These are phyloP conservation scores for Zeuzera pyrina DNA, from an alignment of 2,888 invertebrate species.

Conservation along the genomic window DNA sequence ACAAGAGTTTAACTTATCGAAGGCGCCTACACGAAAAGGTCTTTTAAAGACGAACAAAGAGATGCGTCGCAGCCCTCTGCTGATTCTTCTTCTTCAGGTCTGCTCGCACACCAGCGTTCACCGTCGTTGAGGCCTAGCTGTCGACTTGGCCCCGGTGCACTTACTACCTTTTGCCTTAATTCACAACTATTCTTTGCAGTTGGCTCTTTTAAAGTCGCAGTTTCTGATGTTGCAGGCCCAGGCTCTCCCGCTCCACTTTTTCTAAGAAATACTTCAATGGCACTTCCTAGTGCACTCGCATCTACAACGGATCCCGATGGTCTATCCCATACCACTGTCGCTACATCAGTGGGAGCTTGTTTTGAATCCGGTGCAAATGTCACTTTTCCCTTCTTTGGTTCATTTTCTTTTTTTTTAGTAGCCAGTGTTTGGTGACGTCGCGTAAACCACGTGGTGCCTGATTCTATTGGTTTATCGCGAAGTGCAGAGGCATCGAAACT, in stretches of 20 bases:
- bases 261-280: slow-evolving; percentile 86
- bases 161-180: slow-evolving; percentile 51
- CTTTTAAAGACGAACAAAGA: slow-evolving; percentile 87
- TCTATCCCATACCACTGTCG: slow-evolving; percentile 82
- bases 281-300: slow-evolving; percentile 85
- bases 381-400: slow-evolving; percentile 65
- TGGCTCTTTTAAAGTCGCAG: slow-evolving; percentile 30
- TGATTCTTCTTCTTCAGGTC: slow-evolving; percentile 80
- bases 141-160: slow-evolving; percentile 38
- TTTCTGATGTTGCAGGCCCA: slow-evolving; percentile 36
- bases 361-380: slow-evolving; percentile 77
- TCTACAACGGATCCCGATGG: slow-evolving; percentile 85
- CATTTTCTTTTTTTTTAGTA: slow-evolving; percentile 71
- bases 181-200: slow-evolving; percentile 33
- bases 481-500: slow-evolving; percentile 88
- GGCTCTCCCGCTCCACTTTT: slow-evolving; percentile 70
- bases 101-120: slow-evolving; percentile 72
- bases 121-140: slow-evolving; percentile 29
- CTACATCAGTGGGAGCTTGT: slow-evolving; percentile 68
- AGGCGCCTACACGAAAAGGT: slow-evolving; percentile 83
- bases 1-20: slow-evolving; percentile 43
- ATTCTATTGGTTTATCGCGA: slow-evolving; percentile 53
- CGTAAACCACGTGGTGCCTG: slow-evolving; percentile 82
- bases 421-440: slow-evolving; percentile 85
- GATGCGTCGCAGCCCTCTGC: slow-evolving; percentile 84